A percentile compares a stretch with the other conserved stretches of the same genome.
Conservation (phyloP, 2,888 invertebrate species). For the Nomada fucata region DNA sequence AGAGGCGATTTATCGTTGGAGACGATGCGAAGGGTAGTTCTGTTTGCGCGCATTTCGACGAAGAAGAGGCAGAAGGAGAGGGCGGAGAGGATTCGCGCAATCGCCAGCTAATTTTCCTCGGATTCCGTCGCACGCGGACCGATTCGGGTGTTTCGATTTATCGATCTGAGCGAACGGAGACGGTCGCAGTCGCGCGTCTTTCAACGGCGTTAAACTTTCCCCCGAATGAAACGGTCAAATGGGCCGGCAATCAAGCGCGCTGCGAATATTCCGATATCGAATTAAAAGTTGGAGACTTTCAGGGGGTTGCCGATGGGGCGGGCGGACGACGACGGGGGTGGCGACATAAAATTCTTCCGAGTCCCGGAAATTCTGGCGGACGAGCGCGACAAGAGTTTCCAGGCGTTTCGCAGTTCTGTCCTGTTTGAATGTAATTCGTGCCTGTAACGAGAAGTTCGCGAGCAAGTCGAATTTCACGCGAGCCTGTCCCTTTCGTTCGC, state of each 20-base stretch:
- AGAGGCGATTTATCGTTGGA: neutral
- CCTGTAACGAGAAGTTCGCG: neutral
- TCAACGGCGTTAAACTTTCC: conserved; percentile 35
- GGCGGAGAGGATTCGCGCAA: neutral
- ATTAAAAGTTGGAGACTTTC: conserved; percentile 43
- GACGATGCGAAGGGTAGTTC: neutral
- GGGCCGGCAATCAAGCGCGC: conserved; percentile 43
- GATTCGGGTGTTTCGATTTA: conserved; percentile 30
- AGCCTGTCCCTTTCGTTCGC: neutral
- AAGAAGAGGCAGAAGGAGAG: neutral
- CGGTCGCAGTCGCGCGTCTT: neutral
- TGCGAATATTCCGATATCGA: conserved; percentile 49
- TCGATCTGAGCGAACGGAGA: conserved; percentile 25
- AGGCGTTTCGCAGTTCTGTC: conserved; percentile 12
- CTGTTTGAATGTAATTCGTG: conserved; percentile 20
- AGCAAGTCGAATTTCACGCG: conserved; percentile 9
- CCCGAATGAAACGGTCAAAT: conserved; percentile 41
- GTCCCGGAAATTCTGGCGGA: neutral
- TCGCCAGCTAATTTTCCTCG: conserved; percentile 30
- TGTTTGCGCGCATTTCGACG: conserved; percentile 9
- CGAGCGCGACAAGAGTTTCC: conserved; percentile 3
- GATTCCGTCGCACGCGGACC: conserved; percentile 28
- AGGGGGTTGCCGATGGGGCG: neutral
- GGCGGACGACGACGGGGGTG: neutral
- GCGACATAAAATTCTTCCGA: conserved; percentile 36